Evolutionary conservation across 2,113 vertebrate species (phyloP).

Genomic region (Ctenodactylus gundi): DNA sequence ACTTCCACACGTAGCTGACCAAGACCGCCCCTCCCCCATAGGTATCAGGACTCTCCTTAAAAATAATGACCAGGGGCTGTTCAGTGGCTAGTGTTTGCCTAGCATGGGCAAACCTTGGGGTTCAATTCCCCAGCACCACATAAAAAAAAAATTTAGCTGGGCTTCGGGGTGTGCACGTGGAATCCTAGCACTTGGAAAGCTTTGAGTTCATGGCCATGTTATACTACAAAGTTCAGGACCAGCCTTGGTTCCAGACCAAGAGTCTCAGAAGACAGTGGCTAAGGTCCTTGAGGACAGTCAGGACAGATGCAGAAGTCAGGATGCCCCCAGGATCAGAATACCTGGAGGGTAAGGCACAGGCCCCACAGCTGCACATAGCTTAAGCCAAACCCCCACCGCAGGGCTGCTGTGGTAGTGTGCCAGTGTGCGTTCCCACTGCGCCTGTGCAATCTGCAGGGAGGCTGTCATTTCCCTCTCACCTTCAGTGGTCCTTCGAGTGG

Average conservation of each 20-base stretch:
- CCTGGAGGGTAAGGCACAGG: not conserved
- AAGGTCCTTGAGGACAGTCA: not conserved
- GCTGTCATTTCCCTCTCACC: not conserved
- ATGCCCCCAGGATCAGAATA: not conserved
- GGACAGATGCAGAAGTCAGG: not conserved
- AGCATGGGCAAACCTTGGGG: too few relatives aligned
- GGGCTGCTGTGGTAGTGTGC: not conserved
- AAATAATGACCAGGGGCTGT: not conserved
- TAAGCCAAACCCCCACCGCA: not conserved
- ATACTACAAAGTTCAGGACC: too few relatives aligned
- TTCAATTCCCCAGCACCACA: too few relatives aligned
- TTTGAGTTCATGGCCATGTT: too few relatives aligned
- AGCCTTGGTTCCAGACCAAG: too few relatives aligned
- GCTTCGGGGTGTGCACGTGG: too few relatives aligned
- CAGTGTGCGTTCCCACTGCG: too few relatives aligned
- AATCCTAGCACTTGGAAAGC: too few relatives aligned
- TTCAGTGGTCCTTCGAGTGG: slow-evolving; percentile 81
- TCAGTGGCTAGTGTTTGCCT: too few relatives aligned
- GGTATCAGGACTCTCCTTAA: not conserved
- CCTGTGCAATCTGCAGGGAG: too few relatives aligned
- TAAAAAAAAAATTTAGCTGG: too few relatives aligned
- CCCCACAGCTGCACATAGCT: not conserved
- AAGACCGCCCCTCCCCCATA: not conserved
- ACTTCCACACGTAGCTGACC: not conserved
- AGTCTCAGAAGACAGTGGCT: too few relatives aligned